phyloP scores from a whole-genome alignment of 2,797 vertebrate genomes.

The Lacerta bilineata region DNA sequence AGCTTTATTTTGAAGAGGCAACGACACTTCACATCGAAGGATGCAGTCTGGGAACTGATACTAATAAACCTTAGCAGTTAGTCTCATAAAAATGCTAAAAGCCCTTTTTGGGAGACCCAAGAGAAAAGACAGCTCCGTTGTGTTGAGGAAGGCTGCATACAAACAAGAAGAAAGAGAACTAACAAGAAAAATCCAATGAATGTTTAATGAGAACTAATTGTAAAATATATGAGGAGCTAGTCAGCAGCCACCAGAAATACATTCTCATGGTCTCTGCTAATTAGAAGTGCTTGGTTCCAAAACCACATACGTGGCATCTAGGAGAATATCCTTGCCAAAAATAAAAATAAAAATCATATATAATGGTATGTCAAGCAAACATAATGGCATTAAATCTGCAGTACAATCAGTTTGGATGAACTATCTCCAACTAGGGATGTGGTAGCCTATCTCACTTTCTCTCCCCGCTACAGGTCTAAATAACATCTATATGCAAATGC shows the following conservation, averaged over 20 bases:
- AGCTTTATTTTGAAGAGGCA: constrained; percentile 64
- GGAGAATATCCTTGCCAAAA: not conserved
- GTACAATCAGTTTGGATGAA: not conserved
- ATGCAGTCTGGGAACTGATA: constrained; percentile 57
- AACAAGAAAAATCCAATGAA: constrained; percentile 57
- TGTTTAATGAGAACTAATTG: constrained; percentile 65
- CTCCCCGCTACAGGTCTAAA: not conserved
- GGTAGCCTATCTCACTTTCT: not conserved
- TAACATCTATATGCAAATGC: not conserved
- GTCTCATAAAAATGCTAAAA: constrained; percentile 70
- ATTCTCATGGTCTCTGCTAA: constrained; percentile 45
- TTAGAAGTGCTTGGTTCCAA: constrained; percentile 38
- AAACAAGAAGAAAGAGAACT: constrained; percentile 61
- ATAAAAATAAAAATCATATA: not conserved
- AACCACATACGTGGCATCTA: not conserved
- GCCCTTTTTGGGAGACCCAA: constrained; percentile 66
- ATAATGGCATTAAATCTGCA: not conserved
- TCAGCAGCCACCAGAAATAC: constrained; percentile 46
- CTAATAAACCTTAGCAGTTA: constrained; percentile 62
- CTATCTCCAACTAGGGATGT: not conserved
- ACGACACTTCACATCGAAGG: constrained; percentile 42
- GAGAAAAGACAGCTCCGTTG: constrained; percentile 54
- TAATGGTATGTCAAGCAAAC: constrained; percentile 15
- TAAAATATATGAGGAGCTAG: constrained; percentile 54
- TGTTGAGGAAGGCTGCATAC: constrained; percentile 63